Conservation (phyloP, 1,140 invertebrate species). For the Ericerus pela region DNA sequence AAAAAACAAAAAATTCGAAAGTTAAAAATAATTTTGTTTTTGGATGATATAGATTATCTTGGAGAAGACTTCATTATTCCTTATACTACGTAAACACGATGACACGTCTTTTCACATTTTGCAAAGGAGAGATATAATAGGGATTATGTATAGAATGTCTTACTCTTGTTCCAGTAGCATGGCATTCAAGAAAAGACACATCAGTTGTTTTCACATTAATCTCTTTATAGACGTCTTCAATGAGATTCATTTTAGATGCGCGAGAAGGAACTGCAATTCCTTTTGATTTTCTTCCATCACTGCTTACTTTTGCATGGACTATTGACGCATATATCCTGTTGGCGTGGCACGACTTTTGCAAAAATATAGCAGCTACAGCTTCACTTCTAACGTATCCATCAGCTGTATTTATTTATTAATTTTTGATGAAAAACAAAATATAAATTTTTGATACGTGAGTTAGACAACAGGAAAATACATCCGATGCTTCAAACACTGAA, state of each 20-base stretch:
- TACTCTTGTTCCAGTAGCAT: conserved; percentile 32
- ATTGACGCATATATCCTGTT: conserved; percentile 43
- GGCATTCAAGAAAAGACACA: conserved; percentile 25
- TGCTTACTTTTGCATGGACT: conserved; percentile 38
- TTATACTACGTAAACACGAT: neutral
- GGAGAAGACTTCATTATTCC: neutral
- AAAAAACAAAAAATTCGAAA: neutral
- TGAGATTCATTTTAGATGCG: conserved; percentile 1
- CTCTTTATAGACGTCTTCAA: conserved; percentile 12
- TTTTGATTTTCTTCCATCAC: conserved; percentile 43
- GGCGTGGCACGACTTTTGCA: conserved; percentile 39
- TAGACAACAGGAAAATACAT: too few species aligned
- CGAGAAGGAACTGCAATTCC: conserved; percentile 8
- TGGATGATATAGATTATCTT: neutral
- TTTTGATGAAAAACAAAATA: too few species aligned
- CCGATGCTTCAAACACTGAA: too few species aligned
- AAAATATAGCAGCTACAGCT: conserved; percentile 38
- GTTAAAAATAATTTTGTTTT: neutral
- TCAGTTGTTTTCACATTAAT: conserved; percentile 40
- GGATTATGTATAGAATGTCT: neutral
- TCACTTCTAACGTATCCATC: conserved; percentile 49
- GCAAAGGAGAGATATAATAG: neutral
- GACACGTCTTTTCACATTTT: neutral
- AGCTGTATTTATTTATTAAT: conserved; percentile 28
- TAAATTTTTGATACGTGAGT: too few species aligned